phyloP scores from a whole-genome alignment of 2,888 invertebrate species.

The Tenthredo livida region DNA sequence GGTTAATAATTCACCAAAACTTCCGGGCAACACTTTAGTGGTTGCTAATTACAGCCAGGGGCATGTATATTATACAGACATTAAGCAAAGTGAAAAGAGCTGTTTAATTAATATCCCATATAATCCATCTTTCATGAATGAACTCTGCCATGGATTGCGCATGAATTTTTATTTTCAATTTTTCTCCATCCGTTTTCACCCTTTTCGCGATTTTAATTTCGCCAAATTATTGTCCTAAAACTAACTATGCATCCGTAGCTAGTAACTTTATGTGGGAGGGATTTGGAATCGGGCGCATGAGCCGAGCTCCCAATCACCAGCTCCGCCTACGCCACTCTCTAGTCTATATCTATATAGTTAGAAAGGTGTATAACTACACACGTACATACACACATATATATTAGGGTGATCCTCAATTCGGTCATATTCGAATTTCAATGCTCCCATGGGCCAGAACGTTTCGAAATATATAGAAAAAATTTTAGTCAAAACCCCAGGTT shows the following conservation, averaged over 20 bases:
- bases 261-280: constrained; percentile 44
- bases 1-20: background rate
- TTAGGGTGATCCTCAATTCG: too few relatives aligned
- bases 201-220: background rate
- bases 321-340: constrained; percentile 51
- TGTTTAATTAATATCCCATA: background rate
- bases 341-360: background rate
- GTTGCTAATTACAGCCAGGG: constrained; percentile 1
- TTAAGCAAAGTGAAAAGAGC: background rate
- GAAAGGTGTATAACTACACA: background rate
- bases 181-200: background rate
- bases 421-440: too few relatives aligned
- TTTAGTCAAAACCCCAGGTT: too few relatives aligned
- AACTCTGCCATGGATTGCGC: background rate
- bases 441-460: too few relatives aligned
- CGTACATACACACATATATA: background rate
- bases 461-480: too few relatives aligned
- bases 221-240: background rate
- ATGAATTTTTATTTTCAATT: background rate
- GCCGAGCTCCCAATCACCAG: constrained; percentile 52
- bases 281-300: constrained; percentile 51
- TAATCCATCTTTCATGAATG: background rate
- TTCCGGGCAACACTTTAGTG: background rate
- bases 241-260: background rate
- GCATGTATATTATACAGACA: background rate